A percentile compares a stretch with the other conserved stretches of the same genome.
These are phyloP conservation scores for Toxotes jaculatrix DNA, from an alignment of 2,113 vertebrate species.

Conservation along the genomic window DNA sequence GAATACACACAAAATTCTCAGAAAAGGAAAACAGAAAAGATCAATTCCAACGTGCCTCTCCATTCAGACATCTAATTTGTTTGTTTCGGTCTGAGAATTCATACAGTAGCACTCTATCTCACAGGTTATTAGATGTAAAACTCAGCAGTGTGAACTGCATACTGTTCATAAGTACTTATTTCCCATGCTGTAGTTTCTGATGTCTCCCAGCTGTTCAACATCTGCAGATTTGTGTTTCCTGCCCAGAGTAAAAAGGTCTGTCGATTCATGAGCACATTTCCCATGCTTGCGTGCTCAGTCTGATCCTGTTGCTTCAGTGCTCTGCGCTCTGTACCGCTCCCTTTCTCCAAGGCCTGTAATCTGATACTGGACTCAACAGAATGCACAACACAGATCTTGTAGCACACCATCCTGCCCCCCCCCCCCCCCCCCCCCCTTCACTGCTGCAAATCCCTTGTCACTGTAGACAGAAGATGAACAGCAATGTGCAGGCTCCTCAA, in stretches of 20 bases:
- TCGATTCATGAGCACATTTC: slow-evolving; percentile 70
- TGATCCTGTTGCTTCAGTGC: slow-evolving; percentile 54
- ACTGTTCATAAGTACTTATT: slow-evolving; percentile 61
- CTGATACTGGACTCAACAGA: slow-evolving; percentile 61
- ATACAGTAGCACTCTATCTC: slow-evolving; percentile 23
- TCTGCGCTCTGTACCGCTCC: slow-evolving; percentile 29
- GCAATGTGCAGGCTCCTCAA: slow-evolving; percentile 71
- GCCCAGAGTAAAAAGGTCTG: slow-evolving; percentile 67
- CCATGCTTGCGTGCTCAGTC: slow-evolving; percentile 72
- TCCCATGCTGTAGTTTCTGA: slow-evolving; percentile 74
- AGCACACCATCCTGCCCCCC: slow-evolving; percentile 57
- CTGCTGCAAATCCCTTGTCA: slow-evolving; percentile 56
- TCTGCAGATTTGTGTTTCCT: slow-evolving; percentile 80
- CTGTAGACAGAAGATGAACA: slow-evolving; percentile 71
- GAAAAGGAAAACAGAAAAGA: not conserved
- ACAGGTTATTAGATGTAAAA: slow-evolving; percentile 26
- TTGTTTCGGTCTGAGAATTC: slow-evolving; percentile 5
- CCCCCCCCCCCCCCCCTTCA: slow-evolving; percentile 13
- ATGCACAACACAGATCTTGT: slow-evolving; percentile 48
- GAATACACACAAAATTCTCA: not conserved
- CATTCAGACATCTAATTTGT: slow-evolving; percentile 27
- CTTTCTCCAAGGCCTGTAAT: slow-evolving; percentile 61
- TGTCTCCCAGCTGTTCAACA: slow-evolving; percentile 82
- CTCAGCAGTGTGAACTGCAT: slow-evolving; percentile 20
- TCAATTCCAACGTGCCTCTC: not conserved